A percentile compares a stretch with the other conserved stretches of the same genome.
Conservation (phyloP, 2,113 vertebrate genomes). For the Otis tarda region DNA sequence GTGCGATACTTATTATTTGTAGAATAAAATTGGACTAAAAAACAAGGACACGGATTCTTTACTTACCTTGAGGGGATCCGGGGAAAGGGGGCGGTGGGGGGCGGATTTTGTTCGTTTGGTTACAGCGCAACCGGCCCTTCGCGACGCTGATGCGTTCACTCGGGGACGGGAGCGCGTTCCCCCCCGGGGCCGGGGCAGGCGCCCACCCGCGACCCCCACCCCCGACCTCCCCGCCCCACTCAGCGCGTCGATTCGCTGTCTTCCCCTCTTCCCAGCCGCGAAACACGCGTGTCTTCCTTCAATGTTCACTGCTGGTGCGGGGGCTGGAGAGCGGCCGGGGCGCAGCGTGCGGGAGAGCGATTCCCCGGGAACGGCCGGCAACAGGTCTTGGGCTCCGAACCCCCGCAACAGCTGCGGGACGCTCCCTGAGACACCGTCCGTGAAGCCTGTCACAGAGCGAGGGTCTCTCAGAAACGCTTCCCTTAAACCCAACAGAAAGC, state of each 20-base stretch:
- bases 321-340: conserved; percentile 55
- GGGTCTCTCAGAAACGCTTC: neutral
- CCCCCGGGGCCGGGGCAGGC: neutral
- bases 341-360: conserved; percentile 38
- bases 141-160: neutral
- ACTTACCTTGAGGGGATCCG: neutral
- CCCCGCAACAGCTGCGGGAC: neutral
- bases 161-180: neutral
- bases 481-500: conserved; percentile 15
- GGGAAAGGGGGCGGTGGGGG: too few species aligned
- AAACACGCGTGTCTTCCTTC: conserved; percentile 20
- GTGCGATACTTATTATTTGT: conserved; percentile 73
- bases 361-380: neutral
- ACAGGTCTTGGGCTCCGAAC: conserved; percentile 15
- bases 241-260: neutral
- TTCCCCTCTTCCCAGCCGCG: neutral
- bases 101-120: neutral
- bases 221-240: too few species aligned
- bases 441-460: neutral
- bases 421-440: neutral
- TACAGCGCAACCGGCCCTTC: neutral
- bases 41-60: neutral
- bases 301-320: conserved; percentile 1
- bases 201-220: conserved; percentile 18
- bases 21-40: conserved; percentile 73